A percentile compares a stretch with the other conserved stretches of the same genome.
Evolutionary conservation across 2,888 invertebrate genomes (phyloP).

Genomic region (Plebejus anna): DNA sequence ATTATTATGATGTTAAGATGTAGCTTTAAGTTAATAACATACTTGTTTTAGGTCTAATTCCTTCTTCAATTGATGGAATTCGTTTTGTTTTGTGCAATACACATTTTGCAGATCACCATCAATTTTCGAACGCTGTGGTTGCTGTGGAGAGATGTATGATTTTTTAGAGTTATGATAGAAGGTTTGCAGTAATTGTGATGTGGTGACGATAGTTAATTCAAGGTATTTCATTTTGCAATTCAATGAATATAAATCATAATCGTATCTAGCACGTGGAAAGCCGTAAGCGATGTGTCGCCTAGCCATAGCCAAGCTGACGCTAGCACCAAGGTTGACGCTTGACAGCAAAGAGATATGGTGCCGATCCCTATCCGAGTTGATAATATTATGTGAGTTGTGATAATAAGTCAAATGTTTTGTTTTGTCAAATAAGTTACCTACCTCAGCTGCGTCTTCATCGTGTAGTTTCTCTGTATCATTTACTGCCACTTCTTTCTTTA

Average conservation of each 20-base stretch:
- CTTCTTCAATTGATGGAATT: constrained; percentile 63
- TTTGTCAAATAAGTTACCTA: background rate
- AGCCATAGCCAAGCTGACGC: too few relatives aligned
- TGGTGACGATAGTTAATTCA: background rate
- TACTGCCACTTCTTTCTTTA: background rate
- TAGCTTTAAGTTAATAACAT: constrained; percentile 7
- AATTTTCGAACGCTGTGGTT: background rate
- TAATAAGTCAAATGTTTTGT: background rate
- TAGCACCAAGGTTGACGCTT: too few relatives aligned
- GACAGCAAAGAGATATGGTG: too few relatives aligned
- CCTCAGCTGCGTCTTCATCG: background rate
- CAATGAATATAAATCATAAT: background rate
- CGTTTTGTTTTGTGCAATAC: constrained; percentile 52
- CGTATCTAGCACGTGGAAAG: too few relatives aligned
- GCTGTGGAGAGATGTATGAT: background rate
- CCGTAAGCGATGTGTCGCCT: too few relatives aligned
- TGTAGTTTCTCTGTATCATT: background rate
- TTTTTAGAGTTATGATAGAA: background rate
- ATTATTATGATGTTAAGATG: constrained; percentile 4
- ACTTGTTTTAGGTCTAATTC: constrained; percentile 74
- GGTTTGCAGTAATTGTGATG: background rate
- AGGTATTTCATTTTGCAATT: background rate
- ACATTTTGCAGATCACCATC: constrained; percentile 44
- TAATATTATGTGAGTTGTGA: background rate
- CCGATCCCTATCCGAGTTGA: too few relatives aligned